phyloP scores from a whole-genome alignment of 2,888 invertebrate genomes.

The Rotaria macrura region DNA sequence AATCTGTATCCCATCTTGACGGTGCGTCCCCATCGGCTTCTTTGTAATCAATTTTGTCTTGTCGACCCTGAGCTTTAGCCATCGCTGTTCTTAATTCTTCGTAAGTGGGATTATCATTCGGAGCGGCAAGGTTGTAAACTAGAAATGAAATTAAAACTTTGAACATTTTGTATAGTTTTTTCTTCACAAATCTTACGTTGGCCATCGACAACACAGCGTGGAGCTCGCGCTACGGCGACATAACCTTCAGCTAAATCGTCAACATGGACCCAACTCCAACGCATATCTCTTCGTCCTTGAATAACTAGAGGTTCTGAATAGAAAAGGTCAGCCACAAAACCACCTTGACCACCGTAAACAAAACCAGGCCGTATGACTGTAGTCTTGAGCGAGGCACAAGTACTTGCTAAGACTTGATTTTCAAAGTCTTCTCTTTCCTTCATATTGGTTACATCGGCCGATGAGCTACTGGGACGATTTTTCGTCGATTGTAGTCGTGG shows the following conservation, averaged over 20 bases:
- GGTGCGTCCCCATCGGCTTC: neutral
- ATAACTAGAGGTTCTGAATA: neutral
- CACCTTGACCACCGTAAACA: constrained; percentile 1
- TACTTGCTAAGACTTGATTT: neutral
- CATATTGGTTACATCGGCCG: neutral
- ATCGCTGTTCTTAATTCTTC: neutral
- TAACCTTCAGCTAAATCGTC: neutral
- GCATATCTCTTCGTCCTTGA: neutral
- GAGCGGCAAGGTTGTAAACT: neutral
- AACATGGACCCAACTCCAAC: constrained; percentile 17
- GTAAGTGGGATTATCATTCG: neutral
- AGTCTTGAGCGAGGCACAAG: neutral
- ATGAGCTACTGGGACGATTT: neutral
- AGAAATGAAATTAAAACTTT: neutral
- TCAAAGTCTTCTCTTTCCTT: neutral
- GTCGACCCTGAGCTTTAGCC: constrained; percentile 5
- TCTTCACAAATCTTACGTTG: neutral
- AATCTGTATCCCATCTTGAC: neutral
- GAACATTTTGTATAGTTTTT: no score
- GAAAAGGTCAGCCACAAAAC: neutral
- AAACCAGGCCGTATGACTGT: neutral
- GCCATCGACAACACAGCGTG: neutral
- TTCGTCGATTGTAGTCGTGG: neutral
- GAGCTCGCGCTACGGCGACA: neutral
- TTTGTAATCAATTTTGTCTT: neutral